Evolutionary conservation across 2,888 invertebrate genomes (phyloP).

Genomic region (Silvanus unidentatus): DNA sequence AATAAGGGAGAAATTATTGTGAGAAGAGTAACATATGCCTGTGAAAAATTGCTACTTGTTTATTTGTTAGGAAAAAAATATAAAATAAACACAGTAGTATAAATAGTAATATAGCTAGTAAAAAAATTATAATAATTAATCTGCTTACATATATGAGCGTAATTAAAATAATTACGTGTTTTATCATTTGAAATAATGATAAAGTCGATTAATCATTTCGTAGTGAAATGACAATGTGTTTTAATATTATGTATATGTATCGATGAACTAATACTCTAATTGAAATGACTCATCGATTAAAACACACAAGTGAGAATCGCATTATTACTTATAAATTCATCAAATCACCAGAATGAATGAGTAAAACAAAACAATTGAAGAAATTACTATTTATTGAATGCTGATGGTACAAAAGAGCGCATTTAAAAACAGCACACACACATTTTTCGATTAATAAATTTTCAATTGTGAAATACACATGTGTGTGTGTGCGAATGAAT

Average conservation of each 20-base stretch:
- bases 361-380: conserved; percentile 1
- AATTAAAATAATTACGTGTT: no score
- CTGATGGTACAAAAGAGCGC: no score
- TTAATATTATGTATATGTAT: conserved; percentile 39
- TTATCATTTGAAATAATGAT: conserved; percentile 2
- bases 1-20: neutral
- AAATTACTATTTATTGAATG: no score
- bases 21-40: conserved; percentile 1
- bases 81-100: no score
- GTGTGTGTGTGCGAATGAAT: no score
- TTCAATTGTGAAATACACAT: no score
- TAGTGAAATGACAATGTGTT: conserved; percentile 28
- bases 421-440: no score
- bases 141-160: no score
- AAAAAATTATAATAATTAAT: no score
- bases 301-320: conserved; percentile 26
- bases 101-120: no score
- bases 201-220: conserved; percentile 23
- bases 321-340: conserved; percentile 3
- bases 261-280: conserved; percentile 41
- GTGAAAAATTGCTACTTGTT: neutral
- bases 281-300: conserved; percentile 35
- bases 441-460: no score
- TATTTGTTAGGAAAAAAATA: no score
- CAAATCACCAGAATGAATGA: neutral